Evolutionary conservation across 2,888 invertebrate species (phyloP).

Genomic region (Brachypterus glaber): DNA sequence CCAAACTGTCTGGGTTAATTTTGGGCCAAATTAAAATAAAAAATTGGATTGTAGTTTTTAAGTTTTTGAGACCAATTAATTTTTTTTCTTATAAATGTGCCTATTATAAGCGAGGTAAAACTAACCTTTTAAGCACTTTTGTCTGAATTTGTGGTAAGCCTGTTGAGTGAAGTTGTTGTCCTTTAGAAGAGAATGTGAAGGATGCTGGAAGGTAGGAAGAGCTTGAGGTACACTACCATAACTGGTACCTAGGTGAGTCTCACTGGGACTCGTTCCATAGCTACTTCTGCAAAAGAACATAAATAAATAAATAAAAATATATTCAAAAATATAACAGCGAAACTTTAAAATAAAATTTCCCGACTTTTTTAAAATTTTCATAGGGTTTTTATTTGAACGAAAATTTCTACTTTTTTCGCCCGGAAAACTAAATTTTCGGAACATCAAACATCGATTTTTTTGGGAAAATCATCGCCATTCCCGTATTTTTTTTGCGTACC

Average conservation of each 20-base stretch:
- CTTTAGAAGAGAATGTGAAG: slow-evolving; percentile 85
- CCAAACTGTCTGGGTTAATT: background rate
- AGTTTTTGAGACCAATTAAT: too few species aligned
- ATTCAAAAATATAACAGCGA: too few species aligned
- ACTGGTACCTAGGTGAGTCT: slow-evolving; percentile 51
- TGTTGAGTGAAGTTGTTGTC: slow-evolving; percentile 98
- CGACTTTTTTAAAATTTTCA: too few species aligned
- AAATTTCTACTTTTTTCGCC: too few species aligned
- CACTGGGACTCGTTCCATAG: slow-evolving; percentile 65
- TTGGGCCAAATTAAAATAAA: background rate
- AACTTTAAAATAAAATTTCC: too few species aligned
- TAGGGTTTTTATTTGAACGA: too few species aligned
- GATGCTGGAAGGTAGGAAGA: slow-evolving; percentile 89
- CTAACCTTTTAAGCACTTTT: slow-evolving; percentile 89
- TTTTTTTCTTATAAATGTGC: slow-evolving; percentile 13
- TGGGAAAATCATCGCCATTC: too few species aligned
- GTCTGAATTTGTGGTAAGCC: slow-evolving; percentile 93
- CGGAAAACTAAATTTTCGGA: too few species aligned
- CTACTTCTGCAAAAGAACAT: slow-evolving; percentile 50
- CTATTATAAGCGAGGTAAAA: too few species aligned
- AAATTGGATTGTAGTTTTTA: too few species aligned
- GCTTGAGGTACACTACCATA: slow-evolving; percentile 72
- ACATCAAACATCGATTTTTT: too few species aligned
- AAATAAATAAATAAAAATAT: slow-evolving; percentile 4
- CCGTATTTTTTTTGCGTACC: too few species aligned